Evolutionary conservation across 2,888 invertebrate genomes (phyloP).

Genomic region (Cheilosia scutellata): DNA sequence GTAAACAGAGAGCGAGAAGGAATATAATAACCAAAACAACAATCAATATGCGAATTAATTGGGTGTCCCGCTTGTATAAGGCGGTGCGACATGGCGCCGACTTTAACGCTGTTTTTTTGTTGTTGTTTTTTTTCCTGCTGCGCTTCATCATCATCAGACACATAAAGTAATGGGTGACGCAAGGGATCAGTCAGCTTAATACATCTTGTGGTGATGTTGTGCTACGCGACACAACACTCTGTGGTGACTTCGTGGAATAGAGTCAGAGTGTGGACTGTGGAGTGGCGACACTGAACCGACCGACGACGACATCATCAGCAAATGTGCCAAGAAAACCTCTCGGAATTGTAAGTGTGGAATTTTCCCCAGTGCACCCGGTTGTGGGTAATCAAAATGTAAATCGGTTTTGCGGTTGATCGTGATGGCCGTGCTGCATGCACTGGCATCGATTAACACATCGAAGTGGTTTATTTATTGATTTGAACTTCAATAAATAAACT

Average conservation of each 20-base stretch:
- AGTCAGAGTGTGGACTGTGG: not conserved
- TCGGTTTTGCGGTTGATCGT: constrained; percentile 48
- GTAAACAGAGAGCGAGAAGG: constrained; percentile 10
- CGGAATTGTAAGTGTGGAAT: constrained; percentile 36
- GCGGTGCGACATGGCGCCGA: constrained; percentile 19
- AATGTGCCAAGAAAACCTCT: constrained; percentile 29
- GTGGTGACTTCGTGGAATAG: not conserved
- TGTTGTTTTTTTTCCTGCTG: not conserved
- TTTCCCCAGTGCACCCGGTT: constrained; percentile 27
- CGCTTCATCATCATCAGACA: not conserved
- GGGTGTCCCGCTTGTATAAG: constrained; percentile 13
- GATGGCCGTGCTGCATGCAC: constrained; percentile 1
- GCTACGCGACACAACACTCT: not conserved
- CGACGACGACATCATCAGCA: constrained; percentile 9
- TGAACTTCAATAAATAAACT: constrained; percentile 37
- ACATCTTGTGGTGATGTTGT: constrained; percentile 19
- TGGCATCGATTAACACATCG: constrained; percentile 24
- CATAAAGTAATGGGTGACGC: constrained; percentile 9
- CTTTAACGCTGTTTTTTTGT: not conserved
- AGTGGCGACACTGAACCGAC: not conserved
- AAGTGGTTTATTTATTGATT: constrained; percentile 59
- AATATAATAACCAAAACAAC: constrained; percentile 34
- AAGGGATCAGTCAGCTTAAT: constrained; percentile 19
- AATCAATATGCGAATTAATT: constrained; percentile 55
- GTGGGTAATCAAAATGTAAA: constrained; percentile 51